Evolutionary conservation across 2,797 vertebrate species (phyloP), one percentile per base, ranked within the genome.

Genomic region (Coracias cyanogaster): DNA sequence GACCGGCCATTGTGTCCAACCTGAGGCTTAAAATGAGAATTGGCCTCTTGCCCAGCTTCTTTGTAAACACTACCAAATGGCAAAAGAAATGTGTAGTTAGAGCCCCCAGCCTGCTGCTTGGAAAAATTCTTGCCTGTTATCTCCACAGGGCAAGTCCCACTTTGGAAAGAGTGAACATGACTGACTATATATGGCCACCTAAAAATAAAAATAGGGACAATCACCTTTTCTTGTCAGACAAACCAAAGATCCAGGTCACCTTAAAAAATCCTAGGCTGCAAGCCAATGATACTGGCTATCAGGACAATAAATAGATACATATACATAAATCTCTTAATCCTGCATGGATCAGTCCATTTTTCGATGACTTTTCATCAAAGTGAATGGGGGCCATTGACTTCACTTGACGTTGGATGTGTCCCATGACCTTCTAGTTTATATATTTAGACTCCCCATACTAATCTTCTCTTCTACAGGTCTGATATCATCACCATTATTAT

Each of bases 401-500:
- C 66, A 82, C 2, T 25, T 73, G 74, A 76, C 0, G 2, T 57
- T 94, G 88, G 54, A 89, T 73, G 39, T 93, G 81, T 91, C 95
- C 85, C 93, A 67, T 96, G 96, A 96, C 96, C 91, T 96, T 94
- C 95, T 95, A 79, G 60, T 84, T 94, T 86, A 79, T 94, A 94
- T 93, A 95, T 96, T 96, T 96, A 96, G 95, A 90, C 52, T 89
- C 80, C 15, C 15, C 64, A 67, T 52, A 84, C 54, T 94, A 79
- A 84, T 89, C 90, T 91, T 93, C 73, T 90, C 71, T 78, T 92
- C 88, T 67, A 9, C 82, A 74, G 60, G 74, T 90, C 86, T 95
- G 93, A 95, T 95, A 88, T 95, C 90, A 95, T 81, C 84, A 94
- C 82, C 92, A 95, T 94, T 95, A 96, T 96, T 94, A 96, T 94